phyloP scores from a whole-genome alignment of 37 sponge, comb jelly and placozoan genomes.

The Tethya wilhelma region DNA sequence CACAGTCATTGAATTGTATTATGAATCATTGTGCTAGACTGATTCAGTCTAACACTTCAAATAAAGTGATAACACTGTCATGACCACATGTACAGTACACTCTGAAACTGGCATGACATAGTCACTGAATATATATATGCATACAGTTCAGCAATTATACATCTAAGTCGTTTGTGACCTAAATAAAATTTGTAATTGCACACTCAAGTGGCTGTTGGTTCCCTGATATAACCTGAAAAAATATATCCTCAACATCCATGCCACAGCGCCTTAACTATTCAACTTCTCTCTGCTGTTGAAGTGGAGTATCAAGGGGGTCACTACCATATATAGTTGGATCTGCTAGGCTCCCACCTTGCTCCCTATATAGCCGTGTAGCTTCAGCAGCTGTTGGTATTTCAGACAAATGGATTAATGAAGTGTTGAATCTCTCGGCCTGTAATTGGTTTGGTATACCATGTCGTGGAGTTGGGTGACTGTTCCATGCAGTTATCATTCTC shows the following conservation, averaged over 20 bases:
- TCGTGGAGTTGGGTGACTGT: background rate
- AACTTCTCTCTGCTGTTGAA: background rate
- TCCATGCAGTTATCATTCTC: background rate
- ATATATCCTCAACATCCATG: background rate
- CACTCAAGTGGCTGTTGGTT: background rate
- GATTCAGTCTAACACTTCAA: too few species aligned
- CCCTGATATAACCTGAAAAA: background rate
- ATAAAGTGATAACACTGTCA: too few species aligned
- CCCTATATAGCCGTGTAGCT: background rate
- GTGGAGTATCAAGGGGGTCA: conserved; percentile 4
- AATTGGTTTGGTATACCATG: conserved; percentile 2
- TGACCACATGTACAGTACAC: too few species aligned
- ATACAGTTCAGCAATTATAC: background rate
- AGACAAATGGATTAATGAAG: background rate
- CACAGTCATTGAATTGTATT: too few species aligned
- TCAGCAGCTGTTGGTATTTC: background rate
- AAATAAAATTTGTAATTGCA: background rate
- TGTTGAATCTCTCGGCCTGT: background rate
- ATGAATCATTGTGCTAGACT: too few species aligned
- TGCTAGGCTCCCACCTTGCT: conserved; percentile 18
- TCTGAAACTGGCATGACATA: too few species aligned
- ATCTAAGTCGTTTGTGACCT: background rate
- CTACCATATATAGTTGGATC: conserved; percentile 4
- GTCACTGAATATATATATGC: too few species aligned
- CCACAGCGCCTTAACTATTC: background rate